Evolutionary conservation across 2,113 vertebrate genomes (phyloP).

Genomic region (Naja naja): DNA sequence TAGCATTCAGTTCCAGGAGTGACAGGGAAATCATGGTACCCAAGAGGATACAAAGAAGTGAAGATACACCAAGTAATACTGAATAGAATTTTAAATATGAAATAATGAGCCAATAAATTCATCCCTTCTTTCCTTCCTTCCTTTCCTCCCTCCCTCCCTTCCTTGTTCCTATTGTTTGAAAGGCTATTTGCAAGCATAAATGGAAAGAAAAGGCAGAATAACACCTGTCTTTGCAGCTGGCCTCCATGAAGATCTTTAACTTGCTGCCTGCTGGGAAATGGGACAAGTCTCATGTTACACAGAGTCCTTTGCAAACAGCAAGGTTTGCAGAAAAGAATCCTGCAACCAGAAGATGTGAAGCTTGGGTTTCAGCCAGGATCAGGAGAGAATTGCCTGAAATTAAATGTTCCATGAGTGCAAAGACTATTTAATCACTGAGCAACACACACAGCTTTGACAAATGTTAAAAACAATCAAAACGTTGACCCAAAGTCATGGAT

Average conservation of each 20-base stretch:
- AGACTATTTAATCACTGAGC: slow-evolving; percentile 60
- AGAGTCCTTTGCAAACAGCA: slow-evolving; percentile 60
- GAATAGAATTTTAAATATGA: background rate
- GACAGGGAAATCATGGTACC: slow-evolving; percentile 20
- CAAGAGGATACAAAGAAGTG: slow-evolving; percentile 16
- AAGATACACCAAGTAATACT: background rate
- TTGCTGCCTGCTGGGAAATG: slow-evolving; percentile 69
- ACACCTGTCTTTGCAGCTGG: slow-evolving; percentile 78
- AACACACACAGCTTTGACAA: slow-evolving; percentile 10
- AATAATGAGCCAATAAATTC: slow-evolving; percentile 16
- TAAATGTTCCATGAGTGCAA: slow-evolving; percentile 69
- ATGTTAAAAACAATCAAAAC: background rate
- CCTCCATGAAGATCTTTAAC: slow-evolving; percentile 67
- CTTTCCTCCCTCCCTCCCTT: background rate
- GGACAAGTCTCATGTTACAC: slow-evolving; percentile 65
- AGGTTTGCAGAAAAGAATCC: slow-evolving; percentile 74
- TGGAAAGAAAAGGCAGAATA: slow-evolving; percentile 46
- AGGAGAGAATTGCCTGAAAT: slow-evolving; percentile 68
- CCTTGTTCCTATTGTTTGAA: slow-evolving; percentile 31
- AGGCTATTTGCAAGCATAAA: slow-evolving; percentile 56
- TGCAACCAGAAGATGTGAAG: slow-evolving; percentile 71
- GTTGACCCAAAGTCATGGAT: slow-evolving; percentile 50
- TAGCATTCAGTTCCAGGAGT: background rate
- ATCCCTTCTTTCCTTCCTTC: background rate
- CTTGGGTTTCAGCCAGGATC: slow-evolving; percentile 74